A percentile compares a stretch with the other conserved stretches of the same genome.
phyloP scores from a whole-genome alignment of 2,888 invertebrate species.

The Cerastis leucographa region DNA sequence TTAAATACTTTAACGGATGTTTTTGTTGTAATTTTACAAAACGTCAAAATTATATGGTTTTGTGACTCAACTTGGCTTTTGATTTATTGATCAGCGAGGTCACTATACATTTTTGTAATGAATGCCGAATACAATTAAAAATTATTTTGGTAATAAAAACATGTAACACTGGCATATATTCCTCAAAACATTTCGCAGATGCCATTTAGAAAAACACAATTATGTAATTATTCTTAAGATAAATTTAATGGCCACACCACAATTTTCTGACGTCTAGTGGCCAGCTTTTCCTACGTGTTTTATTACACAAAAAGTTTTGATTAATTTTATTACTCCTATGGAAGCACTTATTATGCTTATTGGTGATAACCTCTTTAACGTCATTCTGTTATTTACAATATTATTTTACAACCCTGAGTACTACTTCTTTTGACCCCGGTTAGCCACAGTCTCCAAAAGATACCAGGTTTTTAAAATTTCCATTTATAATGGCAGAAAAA shows the following conservation, averaged over 20 bases:
- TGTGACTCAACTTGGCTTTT: background rate
- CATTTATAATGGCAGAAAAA: no score
- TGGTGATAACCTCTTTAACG: background rate
- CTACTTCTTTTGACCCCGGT: no score
- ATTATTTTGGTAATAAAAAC: background rate
- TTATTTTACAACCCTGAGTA: no score
- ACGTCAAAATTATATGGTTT: background rate
- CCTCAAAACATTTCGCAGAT: background rate
- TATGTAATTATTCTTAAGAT: background rate
- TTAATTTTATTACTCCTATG: background rate
- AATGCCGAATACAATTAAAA: background rate
- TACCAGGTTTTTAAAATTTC: no score
- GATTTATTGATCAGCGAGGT: background rate
- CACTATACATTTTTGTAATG: background rate
- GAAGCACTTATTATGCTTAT: slow-evolving; percentile 14
- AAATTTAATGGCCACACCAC: background rate
- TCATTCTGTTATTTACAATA: background rate
- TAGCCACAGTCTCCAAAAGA: no score
- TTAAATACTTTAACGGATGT: no score
- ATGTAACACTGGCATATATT: background rate
- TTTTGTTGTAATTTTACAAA: background rate
- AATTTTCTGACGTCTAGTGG: slow-evolving; percentile 20
- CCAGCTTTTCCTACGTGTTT: background rate
- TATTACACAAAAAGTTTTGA: slow-evolving; percentile 14
- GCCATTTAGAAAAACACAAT: slow-evolving; percentile 3